These are phyloP conservation scores for Proctacanthus coquilletti DNA, from an alignment of 1,140 invertebrate species.

Conservation along the genomic window DNA sequence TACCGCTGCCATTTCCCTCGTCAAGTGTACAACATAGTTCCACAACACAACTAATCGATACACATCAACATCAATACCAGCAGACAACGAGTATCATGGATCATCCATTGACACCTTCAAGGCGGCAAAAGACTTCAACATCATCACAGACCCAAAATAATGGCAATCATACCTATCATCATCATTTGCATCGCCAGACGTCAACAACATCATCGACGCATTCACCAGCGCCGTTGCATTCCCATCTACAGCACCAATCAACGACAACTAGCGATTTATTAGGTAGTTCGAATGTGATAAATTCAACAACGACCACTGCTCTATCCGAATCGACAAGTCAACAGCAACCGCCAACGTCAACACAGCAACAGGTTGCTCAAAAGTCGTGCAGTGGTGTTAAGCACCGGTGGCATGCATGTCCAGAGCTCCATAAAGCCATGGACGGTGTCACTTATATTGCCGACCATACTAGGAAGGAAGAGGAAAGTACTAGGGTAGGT, in stretches of 20 bases:
- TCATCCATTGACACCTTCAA: conserved; percentile 26
- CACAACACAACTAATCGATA: conserved; percentile 26
- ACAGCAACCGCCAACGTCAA: conserved; percentile 25
- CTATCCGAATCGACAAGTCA: conserved; percentile 12
- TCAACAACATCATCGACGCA: conserved; percentile 27
- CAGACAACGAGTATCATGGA: conserved; percentile 26
- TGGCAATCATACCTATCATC: conserved; percentile 8
- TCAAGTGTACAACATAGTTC: conserved; percentile 27
- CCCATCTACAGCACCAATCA: conserved; percentile 22
- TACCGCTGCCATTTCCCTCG: conserved; percentile 23
- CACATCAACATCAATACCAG: conserved; percentile 28
- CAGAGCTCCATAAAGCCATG: conserved; percentile 83
- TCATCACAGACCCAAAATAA: conserved; percentile 17
- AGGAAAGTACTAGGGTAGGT: conserved; percentile 82
- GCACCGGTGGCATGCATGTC: conserved; percentile 67
- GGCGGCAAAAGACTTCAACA: conserved; percentile 22
- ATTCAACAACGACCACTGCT: conserved; percentile 18
- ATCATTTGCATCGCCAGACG: conserved; percentile 21
- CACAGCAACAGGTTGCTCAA: conserved; percentile 20
- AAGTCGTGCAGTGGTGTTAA: conserved; percentile 32
- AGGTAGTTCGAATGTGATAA: conserved; percentile 14
- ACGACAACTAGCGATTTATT: conserved; percentile 25
- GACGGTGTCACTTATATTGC: conserved; percentile 85
- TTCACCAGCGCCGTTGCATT: conserved; percentile 23
- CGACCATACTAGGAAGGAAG: conserved; percentile 80